A percentile compares a stretch with the other conserved stretches of the same genome.
phyloP scores from a whole-genome alignment of 2,113 vertebrate species.

The Colossoma macropomum region DNA sequence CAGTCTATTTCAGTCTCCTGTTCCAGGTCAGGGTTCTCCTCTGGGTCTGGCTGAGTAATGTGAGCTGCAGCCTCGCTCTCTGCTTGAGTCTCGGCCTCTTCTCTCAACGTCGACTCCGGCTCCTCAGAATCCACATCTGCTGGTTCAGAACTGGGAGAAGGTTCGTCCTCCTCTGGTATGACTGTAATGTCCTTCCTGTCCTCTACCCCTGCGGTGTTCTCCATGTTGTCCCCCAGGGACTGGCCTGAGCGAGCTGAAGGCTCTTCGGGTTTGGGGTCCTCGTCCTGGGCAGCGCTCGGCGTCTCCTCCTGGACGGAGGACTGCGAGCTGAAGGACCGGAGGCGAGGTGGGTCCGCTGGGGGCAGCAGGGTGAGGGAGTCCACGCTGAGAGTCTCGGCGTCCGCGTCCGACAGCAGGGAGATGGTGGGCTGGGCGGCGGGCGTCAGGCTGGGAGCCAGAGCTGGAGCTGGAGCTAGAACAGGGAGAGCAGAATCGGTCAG shows the following conservation, averaged over 20 bases:
- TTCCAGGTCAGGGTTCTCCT: slow-evolving; percentile 44
- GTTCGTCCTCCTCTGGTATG: slow-evolving; percentile 1
- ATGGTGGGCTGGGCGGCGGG: slow-evolving; percentile 93
- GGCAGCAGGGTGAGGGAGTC: slow-evolving; percentile 94
- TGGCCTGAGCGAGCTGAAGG: not conserved
- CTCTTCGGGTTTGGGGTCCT: slow-evolving; percentile 36
- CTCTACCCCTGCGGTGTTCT: not conserved
- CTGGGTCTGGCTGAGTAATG: not conserved
- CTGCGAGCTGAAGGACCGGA: slow-evolving; percentile 72
- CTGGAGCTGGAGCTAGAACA: slow-evolving; percentile 66
- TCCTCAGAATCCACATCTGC: slow-evolving; percentile 1
- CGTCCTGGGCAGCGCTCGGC: slow-evolving; percentile 38
- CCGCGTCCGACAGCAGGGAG: slow-evolving; percentile 88
- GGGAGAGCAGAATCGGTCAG: slow-evolving; percentile 36
- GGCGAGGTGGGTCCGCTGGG: slow-evolving; percentile 83
- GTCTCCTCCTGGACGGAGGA: slow-evolving; percentile 58
- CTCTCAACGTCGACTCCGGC: not conserved
- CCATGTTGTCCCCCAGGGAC: not conserved
- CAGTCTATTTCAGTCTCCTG: slow-evolving; percentile 54
- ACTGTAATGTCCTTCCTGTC: not conserved
- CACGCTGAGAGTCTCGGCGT: slow-evolving; percentile 82
- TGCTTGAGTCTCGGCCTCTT: not conserved
- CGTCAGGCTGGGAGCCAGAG: slow-evolving; percentile 92
- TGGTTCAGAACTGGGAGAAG: not conserved
- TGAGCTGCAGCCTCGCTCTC: not conserved